These are phyloP conservation scores for Corythaeola cristata DNA, from an alignment of 2,113 vertebrate species.

Conservation along the genomic window DNA sequence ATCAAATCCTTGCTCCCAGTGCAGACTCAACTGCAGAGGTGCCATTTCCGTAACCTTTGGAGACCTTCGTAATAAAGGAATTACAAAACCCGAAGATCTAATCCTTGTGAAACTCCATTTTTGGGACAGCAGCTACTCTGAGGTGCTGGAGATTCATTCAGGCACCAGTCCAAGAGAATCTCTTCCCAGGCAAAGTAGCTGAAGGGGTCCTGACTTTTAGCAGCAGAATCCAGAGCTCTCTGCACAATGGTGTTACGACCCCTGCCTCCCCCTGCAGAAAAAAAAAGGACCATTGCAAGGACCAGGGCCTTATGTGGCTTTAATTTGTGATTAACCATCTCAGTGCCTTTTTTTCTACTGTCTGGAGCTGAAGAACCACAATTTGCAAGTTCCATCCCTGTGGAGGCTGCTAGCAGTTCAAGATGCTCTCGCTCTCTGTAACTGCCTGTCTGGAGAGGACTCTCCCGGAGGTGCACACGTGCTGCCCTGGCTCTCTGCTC, in stretches of 20 bases:
- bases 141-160: background rate
- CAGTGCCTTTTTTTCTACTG: background rate
- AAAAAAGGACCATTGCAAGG: background rate
- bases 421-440: background rate
- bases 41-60: background rate
- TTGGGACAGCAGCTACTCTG: background rate
- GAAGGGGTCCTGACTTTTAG: background rate
- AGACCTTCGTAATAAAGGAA: background rate
- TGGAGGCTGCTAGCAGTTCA: background rate
- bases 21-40: background rate
- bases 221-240: background rate
- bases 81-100: background rate
- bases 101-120: background rate
- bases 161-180: background rate
- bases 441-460: background rate
- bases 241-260: too few species aligned
- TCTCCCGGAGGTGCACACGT: background rate
- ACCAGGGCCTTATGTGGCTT: background rate
- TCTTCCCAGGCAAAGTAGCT: background rate
- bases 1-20: background rate
- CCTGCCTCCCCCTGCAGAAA: accelerated
- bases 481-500: background rate
- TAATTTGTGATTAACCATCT: background rate
- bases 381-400: background rate
- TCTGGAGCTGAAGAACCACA: background rate